These are phyloP conservation scores for Achroia grisella DNA, from an alignment of 1,140 invertebrate species.

Conservation along the genomic window DNA sequence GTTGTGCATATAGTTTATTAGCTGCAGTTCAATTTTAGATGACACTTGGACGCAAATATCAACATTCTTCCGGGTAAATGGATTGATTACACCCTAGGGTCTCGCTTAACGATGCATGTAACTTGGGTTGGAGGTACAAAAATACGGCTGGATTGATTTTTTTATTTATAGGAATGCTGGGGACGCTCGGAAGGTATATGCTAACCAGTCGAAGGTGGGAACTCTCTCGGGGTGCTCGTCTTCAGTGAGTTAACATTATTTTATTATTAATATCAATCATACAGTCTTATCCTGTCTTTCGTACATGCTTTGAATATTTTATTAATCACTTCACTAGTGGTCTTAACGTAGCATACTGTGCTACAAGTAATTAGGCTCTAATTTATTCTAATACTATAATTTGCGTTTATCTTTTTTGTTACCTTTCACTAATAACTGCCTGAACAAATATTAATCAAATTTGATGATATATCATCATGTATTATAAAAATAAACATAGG, in stretches of 20 bases:
- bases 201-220: constrained; percentile 69
- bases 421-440: too few species aligned
- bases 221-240: constrained; percentile 72
- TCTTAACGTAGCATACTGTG: constrained; percentile 7
- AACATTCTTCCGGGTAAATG: constrained; percentile 68
- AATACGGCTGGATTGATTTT: constrained; percentile 64
- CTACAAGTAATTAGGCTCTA: too few species aligned
- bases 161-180: constrained; percentile 72
- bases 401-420: too few species aligned
- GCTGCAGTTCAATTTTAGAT: constrained; percentile 33
- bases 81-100: constrained; percentile 29
- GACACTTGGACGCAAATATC: constrained; percentile 69
- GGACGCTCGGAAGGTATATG: constrained; percentile 64
- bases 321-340: constrained; percentile 6
- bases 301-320: constrained; percentile 18
- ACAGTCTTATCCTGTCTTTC: neutral
- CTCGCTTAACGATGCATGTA: constrained; percentile 57
- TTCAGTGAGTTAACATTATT: constrained; percentile 54
- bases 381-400: too few species aligned
- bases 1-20: too few species aligned
- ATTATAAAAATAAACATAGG: too few species aligned
- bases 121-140: constrained; percentile 32
- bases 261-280: constrained; percentile 17
- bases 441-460: too few species aligned
- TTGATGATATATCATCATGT: too few species aligned